Evolutionary conservation across 1,140 invertebrate genomes (phyloP), one percentile per base, ranked within the genome.

Genomic region (Pinna nobilis): DNA sequence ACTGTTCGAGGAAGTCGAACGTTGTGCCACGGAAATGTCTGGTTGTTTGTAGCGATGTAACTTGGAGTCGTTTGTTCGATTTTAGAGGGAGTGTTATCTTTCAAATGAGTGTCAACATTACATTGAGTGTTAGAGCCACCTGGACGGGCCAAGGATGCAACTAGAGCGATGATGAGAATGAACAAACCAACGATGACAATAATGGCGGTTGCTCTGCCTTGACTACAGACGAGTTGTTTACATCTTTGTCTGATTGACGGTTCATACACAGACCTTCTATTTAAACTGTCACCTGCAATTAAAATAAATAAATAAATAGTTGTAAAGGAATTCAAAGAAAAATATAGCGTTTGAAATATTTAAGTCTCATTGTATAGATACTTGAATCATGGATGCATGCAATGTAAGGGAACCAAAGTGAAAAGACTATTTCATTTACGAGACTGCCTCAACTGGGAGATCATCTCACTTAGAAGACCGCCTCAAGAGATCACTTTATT

Each of bases 1-100:
- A 94, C 91, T 84, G 51, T 70, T 41, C 91, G 91, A 5, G 97
- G 97, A 77, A 99, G 91, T 66, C 95, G 92, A 71, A 96, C 92
- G 82, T 94, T 92, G 71, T 95, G 92, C 96, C 96, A 98, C 35
- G 97, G 96, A 87, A 96, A 98, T 41, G 93, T 91, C 88, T 95
- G 89, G 4, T 91, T 91, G 82, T 90, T 59, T 25, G n/a, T 49
- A 15, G 50, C 44, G 20, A 44, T 57, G n/a, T 35, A 53, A 28
- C 15, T 30, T 13, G 25, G 9, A 15, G 25, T 32, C 15, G 30
- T 35, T 6, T 55, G 57, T 5, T 72, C 57, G 2, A 59, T 13
- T 0, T 15, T 35, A 18, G 39, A 11, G 6, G 69, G 32, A 2
- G 28, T 65, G 25, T 50, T 32, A 7, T 15, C 20, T 37, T 51